Evolutionary conservation across 2,113 vertebrate species (phyloP), one percentile per base, ranked within the genome.

Genomic region (Regulus satrapa): DNA sequence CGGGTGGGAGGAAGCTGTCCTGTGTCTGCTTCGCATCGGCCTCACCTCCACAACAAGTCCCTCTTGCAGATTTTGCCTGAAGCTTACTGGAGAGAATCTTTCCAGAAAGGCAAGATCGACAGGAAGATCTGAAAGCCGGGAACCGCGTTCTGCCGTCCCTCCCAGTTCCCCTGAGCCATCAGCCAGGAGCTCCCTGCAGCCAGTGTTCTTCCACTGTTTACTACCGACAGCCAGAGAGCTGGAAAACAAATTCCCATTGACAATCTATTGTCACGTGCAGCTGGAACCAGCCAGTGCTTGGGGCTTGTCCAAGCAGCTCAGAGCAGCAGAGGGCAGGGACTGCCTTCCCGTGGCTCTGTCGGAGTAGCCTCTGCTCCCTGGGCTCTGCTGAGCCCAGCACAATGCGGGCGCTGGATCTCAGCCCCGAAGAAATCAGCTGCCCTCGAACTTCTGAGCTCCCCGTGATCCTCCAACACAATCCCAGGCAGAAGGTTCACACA

Each of bases 271-370:
- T 87, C 93, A 96, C 59, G 55, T 95, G 96, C 92, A 78, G 94
- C 94, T 97, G 86, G 95, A 95, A 94, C 87, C 0, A 2, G 80
- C 83, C 88, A 92, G 92, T 95, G 86, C 89, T 68, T 95, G 95
- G 95, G 95, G 74, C 92, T 86, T 92, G 92, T 77, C 95, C 96
- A 97, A 92, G 95, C 95, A 95, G 91, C 94, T 96, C 62, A 74
- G 74, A 94, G 75, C 87, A 77, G 62, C 66, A 85, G 88, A 93
- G 90, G 82, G 78, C 82, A 83, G 93, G 72, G 63, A 66, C 52
- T 93, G 95, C 82, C 74, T 83, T 94, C 91, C 88, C 67, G 63
- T 49, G 75, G 85, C 91, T 90, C 90, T 76, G 66, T 51, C 88
- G 88, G n/a, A n/a, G n/a, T n/a, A 73, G 64, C 54, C 88, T 68